Evolutionary conservation across 2,113 vertebrate species (phyloP).

Genomic region (Hippopotamus amphibius): DNA sequence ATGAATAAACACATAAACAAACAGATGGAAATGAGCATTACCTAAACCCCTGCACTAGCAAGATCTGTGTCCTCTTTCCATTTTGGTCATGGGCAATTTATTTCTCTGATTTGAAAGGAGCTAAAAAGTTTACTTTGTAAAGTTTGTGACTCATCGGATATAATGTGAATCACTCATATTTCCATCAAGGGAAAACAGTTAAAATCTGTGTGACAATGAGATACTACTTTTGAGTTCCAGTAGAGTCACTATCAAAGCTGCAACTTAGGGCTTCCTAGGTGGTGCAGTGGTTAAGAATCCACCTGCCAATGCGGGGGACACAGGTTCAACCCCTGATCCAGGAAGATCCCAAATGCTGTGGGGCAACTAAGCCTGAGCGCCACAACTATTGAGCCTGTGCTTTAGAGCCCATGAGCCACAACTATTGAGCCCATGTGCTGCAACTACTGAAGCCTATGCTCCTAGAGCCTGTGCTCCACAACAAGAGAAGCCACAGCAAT

Average conservation of each 20-base stretch:
- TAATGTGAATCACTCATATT: constrained; percentile 55
- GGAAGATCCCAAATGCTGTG: too few species aligned
- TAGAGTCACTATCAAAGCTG: constrained; percentile 55
- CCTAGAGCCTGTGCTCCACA: too few species aligned
- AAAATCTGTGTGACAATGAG: constrained; percentile 52
- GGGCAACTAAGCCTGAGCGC: too few species aligned
- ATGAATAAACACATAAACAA: constrained; percentile 34
- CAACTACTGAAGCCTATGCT: too few species aligned
- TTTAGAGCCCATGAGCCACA: too few species aligned
- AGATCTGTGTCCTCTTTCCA: not conserved
- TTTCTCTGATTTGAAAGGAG: constrained; percentile 59
- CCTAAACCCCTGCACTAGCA: not conserved
- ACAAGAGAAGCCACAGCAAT: too few species aligned
- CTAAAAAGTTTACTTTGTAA: constrained; percentile 32
- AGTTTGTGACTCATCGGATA: constrained; percentile 47
- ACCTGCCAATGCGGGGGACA: too few species aligned
- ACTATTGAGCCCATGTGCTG: too few species aligned
- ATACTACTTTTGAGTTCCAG: constrained; percentile 60
- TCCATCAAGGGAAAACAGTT: constrained; percentile 30
- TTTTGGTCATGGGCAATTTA: constrained; percentile 39
- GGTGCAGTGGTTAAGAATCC: too few species aligned
- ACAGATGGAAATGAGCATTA: not conserved
- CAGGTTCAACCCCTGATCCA: too few species aligned
- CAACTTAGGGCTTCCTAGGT: not conserved
- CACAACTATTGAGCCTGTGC: too few species aligned